A percentile compares a stretch with the other conserved stretches of the same genome.
Evolutionary conservation across 1,140 invertebrate genomes (phyloP).

Genomic region (Drosophila saltans): DNA sequence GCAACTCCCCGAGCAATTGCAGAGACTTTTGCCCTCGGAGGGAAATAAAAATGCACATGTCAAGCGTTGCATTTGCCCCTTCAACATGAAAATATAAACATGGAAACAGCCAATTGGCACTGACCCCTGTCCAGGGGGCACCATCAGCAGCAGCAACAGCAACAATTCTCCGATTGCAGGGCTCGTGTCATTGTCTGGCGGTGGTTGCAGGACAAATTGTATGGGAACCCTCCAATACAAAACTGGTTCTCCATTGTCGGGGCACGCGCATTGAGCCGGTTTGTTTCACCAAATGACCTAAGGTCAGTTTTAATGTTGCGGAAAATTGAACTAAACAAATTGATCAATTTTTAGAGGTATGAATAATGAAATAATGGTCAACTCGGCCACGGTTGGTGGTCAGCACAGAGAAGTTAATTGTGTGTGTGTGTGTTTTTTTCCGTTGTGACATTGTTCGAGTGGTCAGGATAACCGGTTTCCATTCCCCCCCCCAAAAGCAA

Average conservation of each 20-base stretch:
- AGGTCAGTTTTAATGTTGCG: constrained; percentile 70
- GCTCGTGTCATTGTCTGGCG: constrained; percentile 22
- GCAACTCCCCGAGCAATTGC: constrained; percentile 21
- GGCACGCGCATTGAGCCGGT: constrained; percentile 33
- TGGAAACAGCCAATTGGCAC: constrained; percentile 64
- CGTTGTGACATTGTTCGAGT: background rate
- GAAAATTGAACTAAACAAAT: constrained; percentile 58
- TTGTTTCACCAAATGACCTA: constrained; percentile 50
- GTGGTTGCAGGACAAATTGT: constrained; percentile 47
- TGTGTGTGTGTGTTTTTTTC: background rate
- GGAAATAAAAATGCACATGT: constrained; percentile 32
- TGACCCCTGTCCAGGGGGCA: constrained; percentile 48
- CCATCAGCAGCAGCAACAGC: too few species aligned
- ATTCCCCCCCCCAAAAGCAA: too few species aligned
- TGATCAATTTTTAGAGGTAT: constrained; percentile 19
- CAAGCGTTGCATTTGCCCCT: constrained; percentile 64
- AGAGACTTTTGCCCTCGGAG: constrained; percentile 27
- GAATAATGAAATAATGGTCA: constrained; percentile 11
- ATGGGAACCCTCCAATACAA: background rate
- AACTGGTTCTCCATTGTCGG: constrained; percentile 50
- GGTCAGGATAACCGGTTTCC: background rate
- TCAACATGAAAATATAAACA: constrained; percentile 54
- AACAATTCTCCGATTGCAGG: constrained; percentile 31
- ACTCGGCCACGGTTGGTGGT: constrained; percentile 7
- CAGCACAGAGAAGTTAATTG: background rate